Percentiles rank a stretch among this genome's conserved stretches.
phyloP scores from a whole-genome alignment of 1,140 invertebrate species.

The Anastrepha obliqua region DNA sequence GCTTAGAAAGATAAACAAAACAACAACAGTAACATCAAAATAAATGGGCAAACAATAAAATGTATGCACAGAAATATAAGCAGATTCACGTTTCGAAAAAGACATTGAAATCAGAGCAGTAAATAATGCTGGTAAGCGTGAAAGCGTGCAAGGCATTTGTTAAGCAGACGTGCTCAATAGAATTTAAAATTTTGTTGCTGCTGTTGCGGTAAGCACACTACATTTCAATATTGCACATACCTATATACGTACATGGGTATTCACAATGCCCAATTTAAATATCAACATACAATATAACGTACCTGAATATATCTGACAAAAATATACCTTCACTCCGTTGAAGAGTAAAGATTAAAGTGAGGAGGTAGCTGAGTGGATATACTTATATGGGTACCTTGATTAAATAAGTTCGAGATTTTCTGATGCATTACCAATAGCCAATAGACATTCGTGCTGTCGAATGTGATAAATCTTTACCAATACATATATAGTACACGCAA shows the following conservation, averaged over 20 bases:
- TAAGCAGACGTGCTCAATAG: not conserved
- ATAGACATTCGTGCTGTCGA: no score
- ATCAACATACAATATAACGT: no score
- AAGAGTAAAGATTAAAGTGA: no score
- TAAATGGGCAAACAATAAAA: not conserved
- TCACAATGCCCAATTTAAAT: no score
- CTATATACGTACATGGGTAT: not conserved
- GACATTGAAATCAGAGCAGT: not conserved
- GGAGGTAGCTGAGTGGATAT: no score
- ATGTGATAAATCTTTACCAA: no score
- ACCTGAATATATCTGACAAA: no score
- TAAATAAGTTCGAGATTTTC: no score
- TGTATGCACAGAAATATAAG: not conserved
- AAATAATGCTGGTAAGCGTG: not conserved
- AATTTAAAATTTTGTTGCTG: not conserved
- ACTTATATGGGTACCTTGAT: no score
- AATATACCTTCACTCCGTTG: no score
- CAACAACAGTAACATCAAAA: not conserved
- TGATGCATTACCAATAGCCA: no score
- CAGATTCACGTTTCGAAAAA: not conserved
- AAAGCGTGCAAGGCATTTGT: conserved; percentile 34
- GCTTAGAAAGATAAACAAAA: not conserved
- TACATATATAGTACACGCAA: no score
- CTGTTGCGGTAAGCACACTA: not conserved
- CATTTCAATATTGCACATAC: not conserved